Evolutionary conservation across 2,797 vertebrate species (phyloP).

Genomic region (Anguilla marmorata): DNA sequence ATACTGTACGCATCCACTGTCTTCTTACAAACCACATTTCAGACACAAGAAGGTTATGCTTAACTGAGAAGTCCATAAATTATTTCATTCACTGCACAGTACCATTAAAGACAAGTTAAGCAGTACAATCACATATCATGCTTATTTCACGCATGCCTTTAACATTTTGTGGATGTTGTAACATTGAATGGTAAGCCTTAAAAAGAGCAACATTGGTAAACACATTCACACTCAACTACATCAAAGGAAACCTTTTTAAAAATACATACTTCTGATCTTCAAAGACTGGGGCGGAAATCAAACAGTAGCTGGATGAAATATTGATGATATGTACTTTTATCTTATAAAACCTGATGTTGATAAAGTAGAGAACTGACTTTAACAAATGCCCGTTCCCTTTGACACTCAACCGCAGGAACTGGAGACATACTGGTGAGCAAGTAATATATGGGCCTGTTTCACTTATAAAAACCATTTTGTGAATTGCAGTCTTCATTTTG

Average conservation of each 20-base stretch:
- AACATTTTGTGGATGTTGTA: not conserved
- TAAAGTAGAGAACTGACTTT: not conserved
- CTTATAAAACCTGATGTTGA: not conserved
- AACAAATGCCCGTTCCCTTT: not conserved
- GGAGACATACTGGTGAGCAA: not conserved
- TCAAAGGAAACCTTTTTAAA: conserved; percentile 24
- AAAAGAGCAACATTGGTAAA: conserved; percentile 28
- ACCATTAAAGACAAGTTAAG: not conserved
- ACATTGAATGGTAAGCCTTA: not conserved
- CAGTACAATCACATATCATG: not conserved
- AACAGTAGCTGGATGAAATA: not conserved
- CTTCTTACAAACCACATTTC: not conserved
- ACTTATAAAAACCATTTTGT: conserved; percentile 5
- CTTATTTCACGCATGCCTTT: not conserved
- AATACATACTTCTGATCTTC: not conserved
- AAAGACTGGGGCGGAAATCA: not conserved
- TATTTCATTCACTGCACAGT: not conserved
- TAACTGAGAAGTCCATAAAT: conserved; percentile 18
- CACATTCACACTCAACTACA: conserved; percentile 20
- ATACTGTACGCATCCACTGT: not conserved
- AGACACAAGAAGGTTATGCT: not conserved
- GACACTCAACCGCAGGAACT: not conserved
- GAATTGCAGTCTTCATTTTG: conserved; percentile 15
- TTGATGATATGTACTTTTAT: conserved; percentile 1
- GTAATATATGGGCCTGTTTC: not conserved